phyloP scores from a whole-genome alignment of 2,113 vertebrate genomes.

The Neopipo cinnamomea region DNA sequence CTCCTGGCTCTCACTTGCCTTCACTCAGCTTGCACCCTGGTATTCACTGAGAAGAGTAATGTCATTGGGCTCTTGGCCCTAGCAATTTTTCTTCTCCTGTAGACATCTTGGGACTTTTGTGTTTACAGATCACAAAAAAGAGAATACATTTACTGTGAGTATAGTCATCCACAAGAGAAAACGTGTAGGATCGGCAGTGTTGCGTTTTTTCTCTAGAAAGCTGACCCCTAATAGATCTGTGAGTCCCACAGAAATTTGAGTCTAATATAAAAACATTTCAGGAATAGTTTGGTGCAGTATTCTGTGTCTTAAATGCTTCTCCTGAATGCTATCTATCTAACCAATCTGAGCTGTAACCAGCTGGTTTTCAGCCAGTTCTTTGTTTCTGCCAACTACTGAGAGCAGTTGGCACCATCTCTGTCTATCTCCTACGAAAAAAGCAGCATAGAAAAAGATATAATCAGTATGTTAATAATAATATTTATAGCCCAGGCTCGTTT shows the following conservation, averaged over 20 bases:
- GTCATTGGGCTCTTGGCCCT: background rate
- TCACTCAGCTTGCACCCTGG: background rate
- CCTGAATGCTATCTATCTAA: background rate
- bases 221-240: background rate
- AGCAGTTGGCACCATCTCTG: constrained; percentile 34
- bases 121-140: background rate
- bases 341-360: background rate
- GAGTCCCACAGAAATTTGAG: background rate
- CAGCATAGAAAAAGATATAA: background rate
- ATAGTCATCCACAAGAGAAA: background rate
- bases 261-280: background rate
- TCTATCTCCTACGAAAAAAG: background rate
- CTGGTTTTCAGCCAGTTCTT: constrained; percentile 43
- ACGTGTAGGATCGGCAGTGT: background rate
- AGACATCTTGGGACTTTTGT: background rate
- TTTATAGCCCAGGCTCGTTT: constrained; percentile 17
- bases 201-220: background rate
- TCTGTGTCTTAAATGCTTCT: background rate
- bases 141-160: background rate
- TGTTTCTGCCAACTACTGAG: constrained; percentile 22
- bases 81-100: background rate
- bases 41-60: background rate
- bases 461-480: constrained; percentile 46
- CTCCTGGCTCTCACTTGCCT: background rate
- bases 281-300: background rate